Evolutionary conservation across 37 sponge, comb jelly and placozoan species (phyloP).

Genomic region (Halichondria panicea): DNA sequence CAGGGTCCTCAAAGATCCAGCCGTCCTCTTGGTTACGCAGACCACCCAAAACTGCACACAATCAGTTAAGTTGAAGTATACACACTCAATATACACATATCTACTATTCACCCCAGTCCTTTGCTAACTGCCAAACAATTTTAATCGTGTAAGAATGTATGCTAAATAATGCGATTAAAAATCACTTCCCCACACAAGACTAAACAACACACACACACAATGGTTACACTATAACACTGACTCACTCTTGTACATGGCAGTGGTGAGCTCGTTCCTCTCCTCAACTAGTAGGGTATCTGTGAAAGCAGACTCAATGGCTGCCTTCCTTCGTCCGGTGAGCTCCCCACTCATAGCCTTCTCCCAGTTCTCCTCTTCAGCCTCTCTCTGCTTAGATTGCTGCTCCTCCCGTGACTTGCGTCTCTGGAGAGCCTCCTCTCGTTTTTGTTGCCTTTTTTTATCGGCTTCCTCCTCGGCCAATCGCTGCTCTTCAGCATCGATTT

Average conservation of each 20-base stretch:
- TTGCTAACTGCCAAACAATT: background rate
- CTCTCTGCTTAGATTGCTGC: slow-evolving; percentile 45
- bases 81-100: background rate
- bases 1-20: slow-evolving; percentile 89
- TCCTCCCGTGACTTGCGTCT: slow-evolving; percentile 48
- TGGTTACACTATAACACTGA: background rate
- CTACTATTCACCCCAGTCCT: background rate
- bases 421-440: slow-evolving; percentile 51
- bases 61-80: background rate
- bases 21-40: slow-evolving; percentile 66
- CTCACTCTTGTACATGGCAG: slow-evolving; percentile 74
- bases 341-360: slow-evolving; percentile 65
- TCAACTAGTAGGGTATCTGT: slow-evolving; percentile 22
- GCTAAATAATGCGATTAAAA: no score
- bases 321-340: slow-evolving; percentile 62
- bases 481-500: slow-evolving; percentile 45
- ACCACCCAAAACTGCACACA: slow-evolving; percentile 53
- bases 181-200: background rate
- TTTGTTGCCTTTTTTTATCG: slow-evolving; percentile 46
- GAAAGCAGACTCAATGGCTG: slow-evolving; percentile 70
- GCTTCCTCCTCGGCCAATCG: slow-evolving; percentile 50
- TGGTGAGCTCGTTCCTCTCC: slow-evolving; percentile 66
- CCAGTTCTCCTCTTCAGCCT: slow-evolving; percentile 81
- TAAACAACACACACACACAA: background rate
- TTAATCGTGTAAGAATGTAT: background rate